A percentile compares a stretch with the other conserved stretches of the same genome.
Conservation (phyloP, 2,113 vertebrate species). For the Serilophus lunatus region DNA sequence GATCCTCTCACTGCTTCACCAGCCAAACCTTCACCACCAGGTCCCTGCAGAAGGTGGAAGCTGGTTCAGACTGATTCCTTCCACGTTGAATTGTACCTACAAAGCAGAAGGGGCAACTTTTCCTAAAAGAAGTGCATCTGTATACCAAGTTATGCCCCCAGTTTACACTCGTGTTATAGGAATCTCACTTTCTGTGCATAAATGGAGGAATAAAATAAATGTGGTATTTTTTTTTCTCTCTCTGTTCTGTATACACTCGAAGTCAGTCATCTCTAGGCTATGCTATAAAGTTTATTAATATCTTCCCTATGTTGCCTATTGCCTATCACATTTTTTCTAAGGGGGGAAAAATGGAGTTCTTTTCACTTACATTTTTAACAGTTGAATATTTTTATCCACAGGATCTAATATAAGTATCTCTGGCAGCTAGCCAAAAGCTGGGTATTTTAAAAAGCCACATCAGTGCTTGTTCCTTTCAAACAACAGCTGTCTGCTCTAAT, state of each 20-base stretch:
- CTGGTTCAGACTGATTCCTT: neutral
- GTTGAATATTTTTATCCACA: neutral
- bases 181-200: neutral
- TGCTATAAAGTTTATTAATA: neutral
- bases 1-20: neutral
- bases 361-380: neutral
- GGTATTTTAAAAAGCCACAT: neutral
- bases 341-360: neutral
- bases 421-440: conserved; percentile 7
- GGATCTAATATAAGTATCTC: neutral
- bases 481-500: conserved; percentile 29
- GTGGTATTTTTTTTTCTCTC: neutral
- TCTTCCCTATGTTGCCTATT: neutral
- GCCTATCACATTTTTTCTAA: neutral
- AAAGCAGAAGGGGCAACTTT: neutral
- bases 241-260: neutral
- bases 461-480: conserved; percentile 12
- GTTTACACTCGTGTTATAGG: neutral
- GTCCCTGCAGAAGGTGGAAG: neutral
- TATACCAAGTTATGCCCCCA: neutral
- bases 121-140: neutral
- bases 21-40: neutral
- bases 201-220: neutral
- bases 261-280: neutral
- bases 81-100: rapidly evolving